Conservation (phyloP, 2,888 invertebrate species). For the Sesia bembeciformis region DNA sequence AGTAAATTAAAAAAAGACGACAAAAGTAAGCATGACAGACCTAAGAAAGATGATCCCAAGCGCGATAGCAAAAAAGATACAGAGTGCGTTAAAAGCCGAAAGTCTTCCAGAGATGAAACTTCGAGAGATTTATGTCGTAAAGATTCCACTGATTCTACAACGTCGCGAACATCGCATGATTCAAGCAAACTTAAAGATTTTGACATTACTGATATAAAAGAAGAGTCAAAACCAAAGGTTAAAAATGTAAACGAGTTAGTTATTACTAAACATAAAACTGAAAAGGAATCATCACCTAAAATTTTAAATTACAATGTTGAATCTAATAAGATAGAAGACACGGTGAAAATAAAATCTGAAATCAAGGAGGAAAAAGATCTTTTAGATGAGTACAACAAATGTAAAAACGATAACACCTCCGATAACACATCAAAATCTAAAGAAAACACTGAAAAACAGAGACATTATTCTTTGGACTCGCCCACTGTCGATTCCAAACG, state of each 20-base stretch:
- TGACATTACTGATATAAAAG: constrained; percentile 46
- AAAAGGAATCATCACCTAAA: constrained; percentile 48
- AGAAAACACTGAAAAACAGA: constrained; percentile 47
- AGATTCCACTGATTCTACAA: constrained; percentile 67
- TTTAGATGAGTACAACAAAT: constrained; percentile 22
- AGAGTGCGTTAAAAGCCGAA: constrained; percentile 46
- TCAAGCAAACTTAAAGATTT: constrained; percentile 51
- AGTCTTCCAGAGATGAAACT: constrained; percentile 60
- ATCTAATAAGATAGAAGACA: constrained; percentile 22
- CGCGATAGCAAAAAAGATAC: constrained; percentile 59
- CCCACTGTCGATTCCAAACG: constrained; percentile 62
- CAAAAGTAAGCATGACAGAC: constrained; percentile 59
- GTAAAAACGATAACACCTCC: constrained; percentile 22
- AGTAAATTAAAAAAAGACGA: constrained; percentile 57
- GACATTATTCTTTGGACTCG: constrained; percentile 66
- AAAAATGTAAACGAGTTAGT: neutral
- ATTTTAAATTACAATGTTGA: constrained; percentile 9
- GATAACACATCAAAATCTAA: constrained; percentile 35
- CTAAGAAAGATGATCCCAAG: constrained; percentile 54
- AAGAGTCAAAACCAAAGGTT: constrained; percentile 25
- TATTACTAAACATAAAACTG: constrained; percentile 59
- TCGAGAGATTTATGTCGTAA: constrained; percentile 55
- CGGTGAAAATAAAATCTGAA: constrained; percentile 46
- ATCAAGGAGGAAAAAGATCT: constrained; percentile 60
- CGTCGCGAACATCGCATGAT: constrained; percentile 62